Evolutionary conservation across 1,140 invertebrate genomes (phyloP).

Genomic region (Aricia agestis): DNA sequence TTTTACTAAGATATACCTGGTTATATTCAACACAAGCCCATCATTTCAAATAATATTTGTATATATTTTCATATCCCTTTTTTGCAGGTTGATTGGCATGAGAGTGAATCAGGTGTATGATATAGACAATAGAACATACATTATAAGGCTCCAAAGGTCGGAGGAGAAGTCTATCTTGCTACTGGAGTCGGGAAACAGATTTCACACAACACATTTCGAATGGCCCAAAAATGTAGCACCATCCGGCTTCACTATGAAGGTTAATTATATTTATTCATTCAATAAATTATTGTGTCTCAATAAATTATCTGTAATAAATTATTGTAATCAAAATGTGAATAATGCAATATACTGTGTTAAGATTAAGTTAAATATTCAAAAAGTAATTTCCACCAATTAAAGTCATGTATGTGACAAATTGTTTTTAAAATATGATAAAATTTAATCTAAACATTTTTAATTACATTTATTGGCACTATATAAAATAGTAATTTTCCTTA

Average conservation of each 20-base stretch:
- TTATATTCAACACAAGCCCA: too few species aligned
- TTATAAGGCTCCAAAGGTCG: slow-evolving; percentile 90
- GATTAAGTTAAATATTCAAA: too few species aligned
- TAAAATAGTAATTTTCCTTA: slow-evolving; percentile 44
- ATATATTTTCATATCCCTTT: slow-evolving; percentile 3
- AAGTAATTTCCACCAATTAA: too few species aligned
- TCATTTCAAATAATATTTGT: not conserved
- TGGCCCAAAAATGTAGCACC: slow-evolving; percentile 98
- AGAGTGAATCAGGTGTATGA: slow-evolving; percentile 98
- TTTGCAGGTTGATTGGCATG: slow-evolving; percentile 88
- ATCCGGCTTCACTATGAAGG: slow-evolving; percentile 98
- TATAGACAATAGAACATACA: slow-evolving; percentile 97
- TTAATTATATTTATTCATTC: slow-evolving; percentile 46
- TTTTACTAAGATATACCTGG: too few species aligned
- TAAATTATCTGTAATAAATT: too few species aligned
- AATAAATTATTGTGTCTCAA: too few species aligned
- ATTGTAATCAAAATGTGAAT: too few species aligned
- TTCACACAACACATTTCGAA: slow-evolving; percentile 96
- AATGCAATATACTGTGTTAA: too few species aligned
- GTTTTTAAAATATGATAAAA: too few species aligned
- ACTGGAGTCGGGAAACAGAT: slow-evolving; percentile 94
- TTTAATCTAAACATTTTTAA: too few species aligned
- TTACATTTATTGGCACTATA: too few species aligned
- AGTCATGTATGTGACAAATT: too few species aligned
- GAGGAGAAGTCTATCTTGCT: slow-evolving; percentile 92